Base-by-base conservation (phyloP, 1,140 invertebrate genomes). In the Heliconius nattereri region DNA sequence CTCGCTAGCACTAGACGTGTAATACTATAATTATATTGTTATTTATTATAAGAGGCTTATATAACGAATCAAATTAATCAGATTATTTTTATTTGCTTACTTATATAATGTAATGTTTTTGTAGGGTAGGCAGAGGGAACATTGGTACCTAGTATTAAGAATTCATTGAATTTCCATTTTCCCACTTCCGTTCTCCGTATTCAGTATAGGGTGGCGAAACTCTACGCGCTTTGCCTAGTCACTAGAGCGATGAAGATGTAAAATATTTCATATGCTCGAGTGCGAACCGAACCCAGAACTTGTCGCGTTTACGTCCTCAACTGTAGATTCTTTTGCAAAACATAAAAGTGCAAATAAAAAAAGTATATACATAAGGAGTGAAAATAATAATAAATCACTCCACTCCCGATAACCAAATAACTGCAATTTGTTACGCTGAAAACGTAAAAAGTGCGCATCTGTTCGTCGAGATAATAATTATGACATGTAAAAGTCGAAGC, bases 21-120 rank as follows among this genome's bases (percentile, higher is more conserved):
- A 71, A 79, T 75, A 75, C 74, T 71, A 60, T 79, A 79, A 79
- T 79, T 66, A 66, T 66, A 66, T 66, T 66, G 60, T 66, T 26
- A 29, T 66, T 66, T 66, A 66, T 66, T 66, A 66, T 23, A 23
- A 66, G 40, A 13, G 23, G 23, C 23, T 66, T 23, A 66, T 66
- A 66, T 26, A 66, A 66, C 11, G 5, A 66, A 26, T 66, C 57
- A 13, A 66, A 66, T 29, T 23, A 57, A 57, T 57, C 54, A 57
- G 7, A 57, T 23, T 66, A 66, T 66, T n/a, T 23, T 29, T 66
- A 26, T 13, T 13, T 26, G 26, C 11, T 66, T 66, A 6, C 3
- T 45, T 45, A 45, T 45, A 45, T 16, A 2, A 1, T 45, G 40
- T 45, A 13, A 0, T 45, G 40, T 45, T 45, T 11, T 40, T 40